A percentile compares a stretch with the other conserved stretches of the same genome.
phyloP scores from a whole-genome alignment of 2,113 vertebrate species.

The Ctenomys sociabilis region DNA sequence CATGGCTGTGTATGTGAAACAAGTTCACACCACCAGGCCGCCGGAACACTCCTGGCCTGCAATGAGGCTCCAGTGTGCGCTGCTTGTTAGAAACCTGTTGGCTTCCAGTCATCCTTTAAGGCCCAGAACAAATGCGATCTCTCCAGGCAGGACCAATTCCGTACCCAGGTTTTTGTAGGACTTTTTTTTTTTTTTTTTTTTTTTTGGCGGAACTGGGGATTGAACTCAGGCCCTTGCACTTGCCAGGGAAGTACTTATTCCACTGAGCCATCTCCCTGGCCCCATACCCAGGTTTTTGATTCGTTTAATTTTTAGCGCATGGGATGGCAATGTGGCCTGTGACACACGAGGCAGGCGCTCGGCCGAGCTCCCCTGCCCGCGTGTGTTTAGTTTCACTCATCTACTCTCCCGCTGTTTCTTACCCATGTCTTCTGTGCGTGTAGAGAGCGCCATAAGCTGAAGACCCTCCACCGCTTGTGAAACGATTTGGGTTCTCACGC shows the following conservation, averaged over 20 bases:
- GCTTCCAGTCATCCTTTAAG: neutral
- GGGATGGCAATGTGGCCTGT: neutral
- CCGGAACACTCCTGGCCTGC: rapidly evolving
- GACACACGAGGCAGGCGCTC: neutral
- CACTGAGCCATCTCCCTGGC: too few relatives aligned
- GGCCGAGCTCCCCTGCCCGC: neutral
- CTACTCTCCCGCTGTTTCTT: rapidly evolving
- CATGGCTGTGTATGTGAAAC: too few relatives aligned
- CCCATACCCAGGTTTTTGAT: neutral
- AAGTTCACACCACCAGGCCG: neutral
- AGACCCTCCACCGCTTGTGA: rapidly evolving
- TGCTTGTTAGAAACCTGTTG: neutral
- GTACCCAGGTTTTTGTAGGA: neutral
- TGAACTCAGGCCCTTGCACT: too few relatives aligned
- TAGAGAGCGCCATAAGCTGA: too few relatives aligned
- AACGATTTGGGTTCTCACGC: neutral
- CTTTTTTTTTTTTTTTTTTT: too few relatives aligned
- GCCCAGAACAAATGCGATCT: neutral
- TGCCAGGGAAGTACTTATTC: too few relatives aligned
- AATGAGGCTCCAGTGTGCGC: rapidly evolving
- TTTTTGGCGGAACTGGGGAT: too few relatives aligned
- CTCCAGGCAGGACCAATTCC: neutral
- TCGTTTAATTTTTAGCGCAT: neutral
- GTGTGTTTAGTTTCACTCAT: neutral
- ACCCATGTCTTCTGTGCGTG: neutral